These are phyloP conservation scores for Desmophyllum pertusum DNA, from an alignment of 92 coral and sea anemone species.

Conservation along the genomic window DNA sequence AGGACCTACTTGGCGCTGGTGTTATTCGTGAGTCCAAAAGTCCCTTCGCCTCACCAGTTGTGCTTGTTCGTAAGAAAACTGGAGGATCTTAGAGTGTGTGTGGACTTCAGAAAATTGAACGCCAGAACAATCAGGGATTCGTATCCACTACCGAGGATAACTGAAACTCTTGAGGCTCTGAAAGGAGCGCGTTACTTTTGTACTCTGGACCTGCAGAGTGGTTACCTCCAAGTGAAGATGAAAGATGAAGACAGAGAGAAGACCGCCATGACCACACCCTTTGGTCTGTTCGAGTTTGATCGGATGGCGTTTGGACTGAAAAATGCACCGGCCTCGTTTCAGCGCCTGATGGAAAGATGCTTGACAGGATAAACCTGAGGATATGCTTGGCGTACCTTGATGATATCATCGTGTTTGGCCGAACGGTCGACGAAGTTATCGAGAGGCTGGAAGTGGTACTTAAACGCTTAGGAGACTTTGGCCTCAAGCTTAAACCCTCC, in stretches of 20 bases:
- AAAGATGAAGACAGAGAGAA: slow-evolving; percentile 44
- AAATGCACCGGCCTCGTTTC: slow-evolving; percentile 40
- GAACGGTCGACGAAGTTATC: slow-evolving; percentile 44
- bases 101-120: slow-evolving; percentile 51
- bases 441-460: slow-evolving; percentile 38
- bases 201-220: too few species aligned
- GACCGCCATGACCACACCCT: slow-evolving; percentile 67
- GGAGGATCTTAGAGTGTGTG: slow-evolving; percentile 47
- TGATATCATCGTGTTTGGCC: slow-evolving; percentile 44
- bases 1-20: slow-evolving; percentile 25
- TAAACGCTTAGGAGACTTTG: slow-evolving; percentile 38
- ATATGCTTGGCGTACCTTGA: slow-evolving; percentile 40
- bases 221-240: slow-evolving; percentile 54
- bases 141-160: slow-evolving; percentile 55
- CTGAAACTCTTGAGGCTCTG: slow-evolving; percentile 59
- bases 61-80: slow-evolving; percentile 48
- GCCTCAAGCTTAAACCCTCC: slow-evolving; percentile 49
- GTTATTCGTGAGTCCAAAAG: slow-evolving; percentile 50
- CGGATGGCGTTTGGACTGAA: slow-evolving; percentile 62
- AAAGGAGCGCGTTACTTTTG: slow-evolving; percentile 60
- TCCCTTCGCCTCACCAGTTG: slow-evolving; percentile 53
- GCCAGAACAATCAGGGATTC: slow-evolving; percentile 62
- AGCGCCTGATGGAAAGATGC: slow-evolving; percentile 60
- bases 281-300: slow-evolving; percentile 58
- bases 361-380: slow-evolving; percentile 38